phyloP scores from a whole-genome alignment of 1,140 invertebrate genomes.

The Temnothorax nylanderi region DNA sequence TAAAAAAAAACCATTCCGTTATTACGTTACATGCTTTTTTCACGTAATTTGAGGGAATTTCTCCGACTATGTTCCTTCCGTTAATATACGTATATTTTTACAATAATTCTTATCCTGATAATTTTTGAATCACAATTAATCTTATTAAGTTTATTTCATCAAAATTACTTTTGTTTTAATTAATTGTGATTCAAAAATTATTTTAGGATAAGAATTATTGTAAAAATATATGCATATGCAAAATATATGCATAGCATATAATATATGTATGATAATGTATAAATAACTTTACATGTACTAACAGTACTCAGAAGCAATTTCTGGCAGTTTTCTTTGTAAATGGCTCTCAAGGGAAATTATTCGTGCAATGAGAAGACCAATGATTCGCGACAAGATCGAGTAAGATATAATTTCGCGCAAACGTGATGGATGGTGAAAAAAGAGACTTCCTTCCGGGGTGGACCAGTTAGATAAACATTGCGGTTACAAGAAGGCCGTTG shows the following conservation, averaged over 20 bases:
- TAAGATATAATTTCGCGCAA: not conserved
- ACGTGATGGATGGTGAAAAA: not conserved
- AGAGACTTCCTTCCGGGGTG: not conserved
- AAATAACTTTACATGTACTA: not conserved
- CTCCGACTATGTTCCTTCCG: not conserved
- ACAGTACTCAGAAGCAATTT: not conserved
- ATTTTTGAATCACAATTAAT: too few relatives aligned
- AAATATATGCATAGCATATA: not conserved
- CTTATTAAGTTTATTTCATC: not conserved
- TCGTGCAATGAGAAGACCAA: slow-evolving; percentile 19
- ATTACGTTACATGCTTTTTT: not conserved
- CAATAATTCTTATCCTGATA: too few relatives aligned
- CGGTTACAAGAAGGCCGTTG: slow-evolving; percentile 39
- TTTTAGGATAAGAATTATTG: not conserved
- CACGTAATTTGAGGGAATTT: not conserved
- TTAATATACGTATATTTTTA: too few relatives aligned
- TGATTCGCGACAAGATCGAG: slow-evolving; percentile 35
- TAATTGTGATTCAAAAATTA: not conserved
- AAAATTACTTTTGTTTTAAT: slow-evolving; percentile 21
- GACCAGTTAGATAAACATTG: not conserved
- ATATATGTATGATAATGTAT: not conserved
- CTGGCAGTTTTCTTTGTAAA: not conserved
- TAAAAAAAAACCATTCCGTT: not conserved
- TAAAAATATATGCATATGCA: not conserved
- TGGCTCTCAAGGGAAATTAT: slow-evolving; percentile 31